phyloP scores from a whole-genome alignment of 2,113 vertebrate species.

The Acrocephalus kingi region DNA sequence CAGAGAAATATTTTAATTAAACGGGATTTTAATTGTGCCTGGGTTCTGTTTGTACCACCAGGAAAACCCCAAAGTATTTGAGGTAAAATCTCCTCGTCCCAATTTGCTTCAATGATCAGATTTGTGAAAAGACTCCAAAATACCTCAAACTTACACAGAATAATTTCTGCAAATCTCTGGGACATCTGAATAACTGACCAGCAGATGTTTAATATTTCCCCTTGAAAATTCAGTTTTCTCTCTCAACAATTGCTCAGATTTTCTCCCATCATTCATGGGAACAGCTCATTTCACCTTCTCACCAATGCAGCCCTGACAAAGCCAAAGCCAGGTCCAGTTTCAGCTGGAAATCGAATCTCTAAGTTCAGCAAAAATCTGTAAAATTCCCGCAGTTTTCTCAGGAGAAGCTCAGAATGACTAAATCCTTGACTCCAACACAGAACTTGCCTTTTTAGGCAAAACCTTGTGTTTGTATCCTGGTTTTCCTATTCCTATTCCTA shows the following conservation, averaged over 20 bases:
- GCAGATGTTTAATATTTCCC: not conserved
- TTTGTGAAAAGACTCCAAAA: not conserved
- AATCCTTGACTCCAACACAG: not conserved
- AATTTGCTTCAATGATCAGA: not conserved
- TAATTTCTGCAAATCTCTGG: not conserved
- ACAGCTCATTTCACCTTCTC: conserved; percentile 1
- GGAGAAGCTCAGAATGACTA: not conserved
- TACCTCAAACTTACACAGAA: not conserved
- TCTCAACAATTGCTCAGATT: not conserved
- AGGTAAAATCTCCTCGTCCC: not conserved
- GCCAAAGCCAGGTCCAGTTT: not conserved
- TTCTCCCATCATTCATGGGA: not conserved
- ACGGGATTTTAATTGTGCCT: not conserved
- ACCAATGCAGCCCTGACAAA: not conserved
- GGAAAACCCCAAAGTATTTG: fast-evolving
- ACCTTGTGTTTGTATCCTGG: not conserved
- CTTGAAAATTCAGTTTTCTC: not conserved
- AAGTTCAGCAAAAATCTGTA: not conserved
- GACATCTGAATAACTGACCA: not conserved
- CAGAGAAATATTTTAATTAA: not conserved
- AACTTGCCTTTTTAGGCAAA: not conserved
- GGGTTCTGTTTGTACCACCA: not conserved
- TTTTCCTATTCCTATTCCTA: not conserved
- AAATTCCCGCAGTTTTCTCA: not conserved
- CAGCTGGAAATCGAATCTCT: not conserved